Evolutionary conservation across 2,797 vertebrate species (phyloP).

Genomic region (Falco cherrug): DNA sequence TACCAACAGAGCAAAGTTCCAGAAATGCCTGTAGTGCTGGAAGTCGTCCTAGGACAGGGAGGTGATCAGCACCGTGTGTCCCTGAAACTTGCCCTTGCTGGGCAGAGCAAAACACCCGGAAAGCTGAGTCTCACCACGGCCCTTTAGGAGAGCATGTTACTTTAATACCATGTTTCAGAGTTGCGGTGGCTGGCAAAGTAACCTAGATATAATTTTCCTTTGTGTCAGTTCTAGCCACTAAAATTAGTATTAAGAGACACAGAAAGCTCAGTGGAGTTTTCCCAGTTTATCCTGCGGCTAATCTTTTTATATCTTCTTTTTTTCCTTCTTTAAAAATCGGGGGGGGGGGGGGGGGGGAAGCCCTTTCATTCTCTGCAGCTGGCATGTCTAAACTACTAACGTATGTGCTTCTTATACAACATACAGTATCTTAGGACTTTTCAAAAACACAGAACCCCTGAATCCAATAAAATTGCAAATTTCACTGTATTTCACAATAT

Average conservation of each 20-base stretch:
- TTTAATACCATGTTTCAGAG: neutral
- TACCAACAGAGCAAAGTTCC: neutral
- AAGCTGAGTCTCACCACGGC: neutral
- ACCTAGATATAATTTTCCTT: constrained; percentile 68
- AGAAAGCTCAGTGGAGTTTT: constrained; percentile 76
- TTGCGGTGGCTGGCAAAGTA: constrained; percentile 59
- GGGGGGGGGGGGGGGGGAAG: constrained; percentile 56
- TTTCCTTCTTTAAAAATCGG: constrained; percentile 34
- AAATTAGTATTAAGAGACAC: constrained; percentile 77
- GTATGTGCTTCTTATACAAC: constrained; percentile 67
- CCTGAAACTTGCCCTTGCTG: fast-evolving
- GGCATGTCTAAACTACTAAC: constrained; percentile 64
- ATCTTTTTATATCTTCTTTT: constrained; percentile 60
- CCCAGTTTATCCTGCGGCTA: constrained; percentile 72
- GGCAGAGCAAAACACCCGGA: neutral
- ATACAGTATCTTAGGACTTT: constrained; percentile 80
- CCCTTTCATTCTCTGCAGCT: constrained; percentile 23
- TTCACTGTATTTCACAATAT: constrained; percentile 95
- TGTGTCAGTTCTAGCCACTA: constrained; percentile 72
- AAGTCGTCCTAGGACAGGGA: fast-evolving
- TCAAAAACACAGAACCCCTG: constrained; percentile 79
- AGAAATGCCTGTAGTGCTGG: neutral
- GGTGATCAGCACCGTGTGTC: fast-evolving
- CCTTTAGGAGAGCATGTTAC: fast-evolving
- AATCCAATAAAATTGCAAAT: constrained; percentile 99